phyloP scores from a whole-genome alignment of 2,113 vertebrate genomes.

The Petromus typicus region DNA sequence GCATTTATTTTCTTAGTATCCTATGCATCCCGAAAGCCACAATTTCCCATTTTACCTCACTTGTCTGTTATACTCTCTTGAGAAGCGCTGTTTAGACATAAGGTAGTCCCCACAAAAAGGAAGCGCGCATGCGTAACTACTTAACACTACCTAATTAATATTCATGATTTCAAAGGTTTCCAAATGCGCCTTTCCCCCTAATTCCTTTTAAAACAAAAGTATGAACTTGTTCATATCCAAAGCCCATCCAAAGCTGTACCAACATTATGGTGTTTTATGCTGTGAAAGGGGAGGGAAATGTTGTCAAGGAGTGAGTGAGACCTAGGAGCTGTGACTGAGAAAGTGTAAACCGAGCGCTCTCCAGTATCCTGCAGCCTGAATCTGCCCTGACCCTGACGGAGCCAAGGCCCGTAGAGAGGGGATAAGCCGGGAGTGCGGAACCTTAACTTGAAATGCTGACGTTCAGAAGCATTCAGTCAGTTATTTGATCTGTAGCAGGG shows the following conservation, averaged over 20 bases:
- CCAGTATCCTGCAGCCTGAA: background rate
- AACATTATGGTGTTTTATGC: background rate
- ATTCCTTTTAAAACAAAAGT: background rate
- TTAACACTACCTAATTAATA: background rate
- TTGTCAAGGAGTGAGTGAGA: background rate
- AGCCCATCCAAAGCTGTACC: background rate
- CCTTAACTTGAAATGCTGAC: background rate
- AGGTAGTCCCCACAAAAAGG: background rate
- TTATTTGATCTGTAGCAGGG: background rate
- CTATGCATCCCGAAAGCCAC: background rate
- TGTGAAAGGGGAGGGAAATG: background rate
- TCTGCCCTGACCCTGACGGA: background rate
- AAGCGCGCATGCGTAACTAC: background rate
- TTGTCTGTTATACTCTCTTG: background rate
- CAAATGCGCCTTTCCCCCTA: background rate
- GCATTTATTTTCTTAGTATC: slow-evolving; percentile 7
- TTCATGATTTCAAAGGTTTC: background rate
- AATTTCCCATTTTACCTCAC: background rate
- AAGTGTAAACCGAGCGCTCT: background rate
- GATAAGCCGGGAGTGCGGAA: too few relatives aligned
- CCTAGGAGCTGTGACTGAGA: background rate
- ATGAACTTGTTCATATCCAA: background rate
- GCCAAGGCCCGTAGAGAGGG: background rate
- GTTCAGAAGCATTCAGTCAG: background rate
- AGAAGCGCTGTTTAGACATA: slow-evolving; percentile 24